Evolutionary conservation across 1,140 invertebrate genomes (phyloP), one percentile per base, ranked within the genome.

Genomic region (Condylostylus longicornis): DNA sequence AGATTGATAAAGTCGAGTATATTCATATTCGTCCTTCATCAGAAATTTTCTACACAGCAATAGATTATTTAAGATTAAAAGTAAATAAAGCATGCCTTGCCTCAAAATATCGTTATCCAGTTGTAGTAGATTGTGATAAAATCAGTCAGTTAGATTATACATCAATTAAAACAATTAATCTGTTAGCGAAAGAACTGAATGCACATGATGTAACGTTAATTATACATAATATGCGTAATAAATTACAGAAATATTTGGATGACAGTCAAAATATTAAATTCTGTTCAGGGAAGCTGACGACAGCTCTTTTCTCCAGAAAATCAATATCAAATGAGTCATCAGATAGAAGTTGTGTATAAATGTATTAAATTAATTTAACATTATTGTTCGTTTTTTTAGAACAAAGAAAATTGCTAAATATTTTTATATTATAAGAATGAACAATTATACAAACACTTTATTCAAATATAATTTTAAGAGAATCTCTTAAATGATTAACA

Each of bases 91-190:
- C 64, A 29, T 66, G 55, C 31, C 36, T 44, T 15, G 48, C 59
- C 12, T 48, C 58, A n/a, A 49, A 41, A 12, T 48, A 52, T 29
- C 47, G 56, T 12, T 50, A 69, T 7, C 68, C 72, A 0, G 49
- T 79, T 7, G 63, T 77, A 0, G 27, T 80, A 2, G 66, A 79
- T 43, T 78, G 74, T 35, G 35, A 46, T 0, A 65, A 66, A 29
- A 67, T 80, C 35, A 64, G 67, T 43, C 65, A 63, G 21, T 56
- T 77, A 13, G 77, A 80, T 57, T 78, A 73, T 35, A 72, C 75
- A 1, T 68, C 72, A 2, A 58, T 67, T 2, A 68, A 71, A 57
- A 72, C 72, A 58, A 37, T 55, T 5, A 50, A 48, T 6, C 45
- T 48, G 14, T 45, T 61, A 20, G 50, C 53, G 35, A 58, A 56